Percentiles rank a stretch among this genome's conserved stretches.
These are phyloP conservation scores for Brachionus plicatilis DNA, from an alignment of 1,140 invertebrate genomes.

Conservation along the genomic window DNA sequence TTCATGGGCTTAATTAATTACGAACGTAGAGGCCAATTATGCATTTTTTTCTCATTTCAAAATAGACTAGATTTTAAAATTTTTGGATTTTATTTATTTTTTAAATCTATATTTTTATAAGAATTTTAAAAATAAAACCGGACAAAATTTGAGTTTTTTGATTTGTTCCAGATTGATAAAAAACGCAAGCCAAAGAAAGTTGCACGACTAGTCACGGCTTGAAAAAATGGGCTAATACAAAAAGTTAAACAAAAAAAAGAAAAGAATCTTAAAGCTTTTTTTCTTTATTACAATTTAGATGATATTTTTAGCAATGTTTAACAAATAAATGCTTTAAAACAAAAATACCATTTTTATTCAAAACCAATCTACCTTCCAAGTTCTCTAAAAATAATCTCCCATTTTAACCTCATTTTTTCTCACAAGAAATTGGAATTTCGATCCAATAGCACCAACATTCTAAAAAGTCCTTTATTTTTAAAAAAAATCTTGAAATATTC, in stretches of 20 bases:
- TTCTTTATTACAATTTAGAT: neutral
- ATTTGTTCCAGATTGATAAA: neutral
- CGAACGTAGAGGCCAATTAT: neutral
- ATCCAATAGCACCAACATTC: neutral
- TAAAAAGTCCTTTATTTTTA: neutral
- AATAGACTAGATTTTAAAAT: neutral
- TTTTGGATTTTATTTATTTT: neutral
- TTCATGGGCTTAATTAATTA: neutral
- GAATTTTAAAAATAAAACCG: conserved; percentile 4
- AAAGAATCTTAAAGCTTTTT: neutral
- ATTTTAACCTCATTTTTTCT: neutral
- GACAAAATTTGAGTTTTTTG: neutral
- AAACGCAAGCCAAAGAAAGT: neutral
- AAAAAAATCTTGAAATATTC: neutral
- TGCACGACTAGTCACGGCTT: neutral
- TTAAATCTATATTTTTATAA: neutral
- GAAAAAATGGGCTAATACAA: neutral
- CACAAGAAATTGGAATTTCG: neutral
- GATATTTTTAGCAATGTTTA: neutral
- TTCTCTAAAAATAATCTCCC: neutral
- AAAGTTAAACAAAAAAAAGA: neutral
- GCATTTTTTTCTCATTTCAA: neutral
- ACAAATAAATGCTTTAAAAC: neutral
- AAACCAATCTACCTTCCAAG: neutral
- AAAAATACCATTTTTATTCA: neutral